These are phyloP conservation scores for Perca flavescens DNA, from an alignment of 2,113 vertebrate species.

Conservation along the genomic window DNA sequence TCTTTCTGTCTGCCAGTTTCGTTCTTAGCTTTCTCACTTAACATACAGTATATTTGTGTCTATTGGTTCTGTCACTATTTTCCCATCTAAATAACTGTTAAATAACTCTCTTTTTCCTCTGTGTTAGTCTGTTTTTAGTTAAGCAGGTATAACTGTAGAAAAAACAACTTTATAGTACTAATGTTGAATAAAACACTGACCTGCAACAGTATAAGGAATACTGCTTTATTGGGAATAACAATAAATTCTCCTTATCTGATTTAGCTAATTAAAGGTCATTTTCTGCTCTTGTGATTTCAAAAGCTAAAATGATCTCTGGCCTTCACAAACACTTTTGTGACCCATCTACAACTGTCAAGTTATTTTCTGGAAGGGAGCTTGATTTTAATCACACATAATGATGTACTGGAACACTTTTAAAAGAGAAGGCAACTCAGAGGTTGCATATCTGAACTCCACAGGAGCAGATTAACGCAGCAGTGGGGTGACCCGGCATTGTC, in stretches of 20 bases:
- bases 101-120: not conserved
- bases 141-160: not conserved
- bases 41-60: not conserved
- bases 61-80: not conserved
- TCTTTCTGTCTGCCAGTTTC: not conserved
- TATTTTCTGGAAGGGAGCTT: slow-evolving; percentile 49
- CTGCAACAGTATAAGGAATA: not conserved
- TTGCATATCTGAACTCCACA: slow-evolving; percentile 54
- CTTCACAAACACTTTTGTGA: slow-evolving; percentile 33
- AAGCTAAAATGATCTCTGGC: slow-evolving; percentile 2
- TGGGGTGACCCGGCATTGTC: slow-evolving; percentile 44
- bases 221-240: not conserved
- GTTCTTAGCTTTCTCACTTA: not conserved
- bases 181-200: not conserved
- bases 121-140: not conserved
- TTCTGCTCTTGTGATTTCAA: slow-evolving; percentile 3
- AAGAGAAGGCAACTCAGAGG: slow-evolving; percentile 21
- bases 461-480: slow-evolving; percentile 77
- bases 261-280: not conserved
- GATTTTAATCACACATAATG: slow-evolving; percentile 81
- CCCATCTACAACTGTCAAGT: slow-evolving; percentile 28
- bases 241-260: not conserved
- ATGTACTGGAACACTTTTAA: slow-evolving; percentile 53
- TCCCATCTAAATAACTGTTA: not conserved
- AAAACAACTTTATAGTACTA: not conserved